Conservation (phyloP, 2,113 vertebrate genomes). For the Hemicordylus capensis region DNA sequence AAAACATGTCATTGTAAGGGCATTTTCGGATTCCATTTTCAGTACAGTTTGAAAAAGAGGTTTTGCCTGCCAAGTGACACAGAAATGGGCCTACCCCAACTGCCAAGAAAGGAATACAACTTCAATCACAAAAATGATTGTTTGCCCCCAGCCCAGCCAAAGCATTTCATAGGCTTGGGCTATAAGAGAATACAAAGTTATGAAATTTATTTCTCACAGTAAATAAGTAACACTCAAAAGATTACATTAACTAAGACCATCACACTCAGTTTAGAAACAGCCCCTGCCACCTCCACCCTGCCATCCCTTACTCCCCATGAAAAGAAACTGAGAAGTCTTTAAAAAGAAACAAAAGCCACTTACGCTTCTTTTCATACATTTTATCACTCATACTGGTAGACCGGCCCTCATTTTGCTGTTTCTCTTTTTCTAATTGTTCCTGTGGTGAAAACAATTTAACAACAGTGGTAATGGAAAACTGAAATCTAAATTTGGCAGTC, state of each 20-base stretch:
- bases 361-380: conserved; percentile 85
- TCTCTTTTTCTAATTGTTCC: conserved; percentile 87
- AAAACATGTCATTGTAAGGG: not conserved
- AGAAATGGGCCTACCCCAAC: not conserved
- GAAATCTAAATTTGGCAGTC: not conserved
- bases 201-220: not conserved
- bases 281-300: not conserved
- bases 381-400: conserved; percentile 75
- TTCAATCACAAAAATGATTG: not conserved
- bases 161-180: not conserved
- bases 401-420: conserved; percentile 82
- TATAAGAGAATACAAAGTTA: not conserved
- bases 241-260: not conserved
- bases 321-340: conserved; percentile 4
- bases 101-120: not conserved
- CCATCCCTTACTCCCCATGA: not conserved
- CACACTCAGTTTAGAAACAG: not conserved
- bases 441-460: conserved; percentile 57
- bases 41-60: not conserved
- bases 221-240: not conserved
- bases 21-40: not conserved
- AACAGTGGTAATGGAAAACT: conserved; percentile 13
- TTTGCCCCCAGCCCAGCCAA: not conserved
- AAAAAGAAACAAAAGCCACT: conserved; percentile 60
- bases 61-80: not conserved